Evolutionary conservation across 1,140 invertebrate species (phyloP), one percentile per base, ranked within the genome.

Genomic region (Drosophila varians): DNA sequence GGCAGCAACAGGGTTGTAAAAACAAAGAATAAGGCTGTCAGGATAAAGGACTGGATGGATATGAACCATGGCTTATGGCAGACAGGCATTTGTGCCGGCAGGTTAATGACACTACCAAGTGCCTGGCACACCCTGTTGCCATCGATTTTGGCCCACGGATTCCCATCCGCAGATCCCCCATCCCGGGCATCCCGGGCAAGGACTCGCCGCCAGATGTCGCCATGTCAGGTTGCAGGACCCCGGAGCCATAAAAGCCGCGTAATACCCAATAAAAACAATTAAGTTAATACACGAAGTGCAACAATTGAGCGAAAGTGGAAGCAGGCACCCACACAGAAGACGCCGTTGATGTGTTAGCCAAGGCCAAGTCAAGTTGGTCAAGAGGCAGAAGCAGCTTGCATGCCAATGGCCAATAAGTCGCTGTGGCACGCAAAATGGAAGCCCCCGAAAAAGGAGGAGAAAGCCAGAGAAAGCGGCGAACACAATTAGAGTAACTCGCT

Each of bases 341-440:
- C 16, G 3, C n/a, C 4, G 11, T 31, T 4, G 9, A 19, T 42
- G 43, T 28, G 14, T 18, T 60, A 52, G 52, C 48, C 56, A 62
- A 55, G 51, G 73, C 82, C 80, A 80, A 79, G 61, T 42, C 75
- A 79, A 86, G 79, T 86, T 86, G 79, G 72, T 58, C 36, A 51
- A 86, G 80, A 76, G 28, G 26, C 49, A 68, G 47, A 58, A 73
- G 56, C 65, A 61, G 73, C 51, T 84, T 77, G 80, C 80, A 84
- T 84, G 80, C 80, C 80, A 84, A 61, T 80, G 80, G 80, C 68
- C 82, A 80, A 86, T 84, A 84, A 86, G 82, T 86, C 62, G 68
- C 48, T 43, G 53, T 61, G 45, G 76, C 80, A 80, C 80, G 80
- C 80, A 74, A 74, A 74, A 74, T 40, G 34, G 34, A 48, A 14